Conservation (phyloP, 1,140 invertebrate genomes). For the Eumaeus atala region DNA sequence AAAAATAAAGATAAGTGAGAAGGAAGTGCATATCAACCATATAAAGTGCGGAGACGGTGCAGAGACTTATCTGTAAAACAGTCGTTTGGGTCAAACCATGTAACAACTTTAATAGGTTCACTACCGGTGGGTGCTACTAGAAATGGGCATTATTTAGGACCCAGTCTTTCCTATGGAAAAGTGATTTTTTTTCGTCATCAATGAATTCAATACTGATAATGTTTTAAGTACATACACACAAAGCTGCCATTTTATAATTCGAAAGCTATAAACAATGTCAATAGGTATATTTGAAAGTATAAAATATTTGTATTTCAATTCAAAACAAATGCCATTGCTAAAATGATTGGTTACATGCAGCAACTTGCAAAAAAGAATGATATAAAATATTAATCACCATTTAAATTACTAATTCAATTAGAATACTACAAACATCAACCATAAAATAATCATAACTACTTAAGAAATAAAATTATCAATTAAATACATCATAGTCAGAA, state of each 20-base stretch:
- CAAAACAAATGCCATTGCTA: neutral
- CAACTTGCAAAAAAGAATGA: neutral
- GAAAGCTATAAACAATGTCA: neutral
- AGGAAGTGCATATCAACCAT: neutral
- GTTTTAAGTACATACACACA: no score
- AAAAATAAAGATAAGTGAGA: neutral
- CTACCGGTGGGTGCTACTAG: neutral
- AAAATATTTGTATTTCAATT: neutral
- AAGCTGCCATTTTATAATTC: neutral
- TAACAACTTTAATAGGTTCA: neutral
- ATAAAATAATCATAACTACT: conserved; percentile 17
- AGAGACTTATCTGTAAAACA: neutral
- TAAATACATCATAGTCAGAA: conserved; percentile 13
- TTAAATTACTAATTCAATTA: neutral
- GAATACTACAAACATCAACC: conserved; percentile 19
- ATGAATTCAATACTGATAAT: no score
- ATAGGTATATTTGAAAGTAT: neutral
- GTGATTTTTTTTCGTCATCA: neutral
- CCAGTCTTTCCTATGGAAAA: neutral
- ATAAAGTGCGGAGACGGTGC: neutral
- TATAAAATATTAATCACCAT: neutral
- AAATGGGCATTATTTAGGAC: neutral
- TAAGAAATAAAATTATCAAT: conserved; percentile 24
- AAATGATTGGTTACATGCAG: neutral
- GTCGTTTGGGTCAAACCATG: neutral